Conservation (phyloP, 2,113 vertebrate genomes). For the Pampusana beccarii region DNA sequence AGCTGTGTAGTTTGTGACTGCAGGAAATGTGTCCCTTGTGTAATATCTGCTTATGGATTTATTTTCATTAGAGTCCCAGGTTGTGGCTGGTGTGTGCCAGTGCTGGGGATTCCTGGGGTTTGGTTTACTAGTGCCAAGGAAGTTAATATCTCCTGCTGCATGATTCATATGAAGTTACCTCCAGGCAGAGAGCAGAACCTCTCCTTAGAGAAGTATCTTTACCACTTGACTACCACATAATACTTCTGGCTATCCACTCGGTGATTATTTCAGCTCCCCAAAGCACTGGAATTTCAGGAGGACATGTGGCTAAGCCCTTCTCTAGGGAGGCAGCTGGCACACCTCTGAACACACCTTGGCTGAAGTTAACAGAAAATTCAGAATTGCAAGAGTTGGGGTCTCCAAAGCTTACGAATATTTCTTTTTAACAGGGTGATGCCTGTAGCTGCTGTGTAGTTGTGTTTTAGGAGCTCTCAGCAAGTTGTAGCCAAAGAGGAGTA, state of each 20-base stretch:
- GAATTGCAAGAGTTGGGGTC: not conserved
- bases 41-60: not conserved
- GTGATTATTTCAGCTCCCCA: not conserved
- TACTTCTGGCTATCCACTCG: not conserved
- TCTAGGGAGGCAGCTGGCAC: not conserved
- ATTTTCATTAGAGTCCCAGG: not conserved
- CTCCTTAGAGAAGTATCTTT: not conserved
- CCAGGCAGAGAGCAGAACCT: not conserved
- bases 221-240: not conserved
- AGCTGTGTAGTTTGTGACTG: accelerated
- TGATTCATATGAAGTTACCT: not conserved
- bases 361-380: not conserved
- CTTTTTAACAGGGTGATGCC: not conserved
- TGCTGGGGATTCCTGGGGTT: not conserved
- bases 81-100: not conserved
- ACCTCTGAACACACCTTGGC: accelerated
- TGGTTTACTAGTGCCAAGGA: not conserved
- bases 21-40: not conserved
- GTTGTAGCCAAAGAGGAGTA: not conserved
- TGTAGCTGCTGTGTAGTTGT: not conserved
- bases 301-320: not conserved
- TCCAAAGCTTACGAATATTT: not conserved
- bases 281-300: not conserved
- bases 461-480: not conserved
- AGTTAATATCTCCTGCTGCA: not conserved